Evolutionary conservation across 30 jellyfish, hydroid and myxozoan species (phyloP).

Genomic region (Cassiopea xamachana): DNA sequence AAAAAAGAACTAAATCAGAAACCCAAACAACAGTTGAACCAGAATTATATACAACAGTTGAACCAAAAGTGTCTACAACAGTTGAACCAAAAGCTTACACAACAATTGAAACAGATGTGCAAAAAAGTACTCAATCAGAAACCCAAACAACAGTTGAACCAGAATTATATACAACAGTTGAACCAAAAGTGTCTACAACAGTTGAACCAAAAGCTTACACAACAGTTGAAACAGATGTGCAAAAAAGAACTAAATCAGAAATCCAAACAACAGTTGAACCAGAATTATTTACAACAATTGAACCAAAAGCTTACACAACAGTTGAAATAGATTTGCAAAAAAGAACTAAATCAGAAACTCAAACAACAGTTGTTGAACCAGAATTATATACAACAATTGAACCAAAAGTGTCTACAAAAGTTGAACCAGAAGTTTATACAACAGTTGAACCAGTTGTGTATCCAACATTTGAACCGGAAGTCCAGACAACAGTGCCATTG

Average conservation of each 20-base stretch:
- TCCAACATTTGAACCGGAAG: not conserved
- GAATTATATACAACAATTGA: not conserved
- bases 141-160: not conserved
- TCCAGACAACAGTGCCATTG: not conserved
- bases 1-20: not conserved
- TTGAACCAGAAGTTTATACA: not conserved
- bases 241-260: not conserved
- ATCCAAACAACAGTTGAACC: not conserved
- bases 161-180: not conserved
- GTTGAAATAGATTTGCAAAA: not conserved
- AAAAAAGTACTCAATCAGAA: too few relatives aligned
- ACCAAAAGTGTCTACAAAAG: not conserved
- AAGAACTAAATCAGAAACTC: not conserved
- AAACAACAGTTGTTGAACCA: conserved; percentile 8
- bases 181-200: not conserved
- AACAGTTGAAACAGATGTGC: not conserved
- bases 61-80: not conserved
- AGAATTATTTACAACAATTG: not conserved
- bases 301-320: conserved; percentile 4
- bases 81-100: not conserved
- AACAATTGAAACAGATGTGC: not conserved
- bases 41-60: not conserved
- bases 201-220: not conserved
- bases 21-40: not conserved
- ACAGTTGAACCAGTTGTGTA: too few relatives aligned